phyloP scores from a whole-genome alignment of 1,140 invertebrate species.

The Aphelinus certus region DNA sequence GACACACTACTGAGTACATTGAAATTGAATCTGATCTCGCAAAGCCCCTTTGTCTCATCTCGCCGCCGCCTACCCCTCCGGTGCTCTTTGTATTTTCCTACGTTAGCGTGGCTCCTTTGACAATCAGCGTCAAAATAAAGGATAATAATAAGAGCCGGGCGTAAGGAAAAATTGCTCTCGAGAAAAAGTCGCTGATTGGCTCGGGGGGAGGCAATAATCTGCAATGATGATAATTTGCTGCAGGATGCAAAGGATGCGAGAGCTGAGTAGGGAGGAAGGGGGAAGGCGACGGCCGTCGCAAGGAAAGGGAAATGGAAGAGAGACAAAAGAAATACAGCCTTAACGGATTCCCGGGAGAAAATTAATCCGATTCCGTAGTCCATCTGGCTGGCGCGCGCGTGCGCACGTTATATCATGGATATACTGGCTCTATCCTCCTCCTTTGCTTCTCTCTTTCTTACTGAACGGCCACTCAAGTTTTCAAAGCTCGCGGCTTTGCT shows the following conservation, averaged over 20 bases:
- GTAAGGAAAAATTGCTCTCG: background rate
- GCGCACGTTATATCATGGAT: background rate
- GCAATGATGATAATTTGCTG: conserved; percentile 22
- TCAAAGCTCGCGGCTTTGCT: conserved; percentile 38
- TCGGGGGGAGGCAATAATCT: conserved; percentile 16
- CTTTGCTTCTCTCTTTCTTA: conserved; percentile 36
- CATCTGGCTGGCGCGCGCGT: conserved; percentile 9
- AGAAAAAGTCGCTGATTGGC: background rate
- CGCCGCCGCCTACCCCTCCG: no score
- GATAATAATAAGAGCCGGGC: no score
- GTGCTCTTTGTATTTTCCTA: no score
- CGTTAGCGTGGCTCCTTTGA: no score
- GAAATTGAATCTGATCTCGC: no score
- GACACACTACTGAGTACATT: no score
- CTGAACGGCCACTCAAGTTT: conserved; percentile 49
- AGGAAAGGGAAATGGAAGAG: conserved; percentile 35
- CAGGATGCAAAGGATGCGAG: conserved; percentile 18
- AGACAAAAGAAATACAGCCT: conserved; percentile 29
- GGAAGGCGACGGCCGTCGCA: background rate
- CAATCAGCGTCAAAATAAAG: no score
- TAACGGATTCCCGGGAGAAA: conserved; percentile 35
- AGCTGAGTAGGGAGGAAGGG: background rate
- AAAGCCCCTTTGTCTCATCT: no score
- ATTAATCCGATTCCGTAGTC: conserved; percentile 48
- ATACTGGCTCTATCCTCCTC: conserved; percentile 36